Evolutionary conservation across 2,113 vertebrate genomes (phyloP).

Genomic region (Rattus rattus): DNA sequence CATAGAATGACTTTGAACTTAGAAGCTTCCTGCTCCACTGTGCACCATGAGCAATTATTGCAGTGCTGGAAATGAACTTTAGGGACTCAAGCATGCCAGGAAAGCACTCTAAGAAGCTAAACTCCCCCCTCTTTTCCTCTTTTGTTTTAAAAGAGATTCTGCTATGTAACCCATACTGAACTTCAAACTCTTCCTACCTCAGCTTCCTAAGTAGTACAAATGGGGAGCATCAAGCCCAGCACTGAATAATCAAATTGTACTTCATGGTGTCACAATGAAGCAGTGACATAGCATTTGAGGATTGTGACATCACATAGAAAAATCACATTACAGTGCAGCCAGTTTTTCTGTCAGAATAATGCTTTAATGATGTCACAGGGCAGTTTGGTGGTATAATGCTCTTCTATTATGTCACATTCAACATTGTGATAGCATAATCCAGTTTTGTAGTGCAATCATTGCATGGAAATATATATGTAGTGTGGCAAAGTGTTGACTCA

Average conservation of each 20-base stretch:
- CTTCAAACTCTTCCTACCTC: background rate
- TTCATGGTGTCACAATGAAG: background rate
- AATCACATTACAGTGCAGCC: background rate
- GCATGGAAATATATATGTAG: background rate
- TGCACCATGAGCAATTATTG: background rate
- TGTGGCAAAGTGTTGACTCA: background rate
- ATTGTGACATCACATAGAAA: background rate
- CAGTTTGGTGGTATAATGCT: background rate
- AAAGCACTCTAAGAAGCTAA: background rate
- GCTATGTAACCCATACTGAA: background rate
- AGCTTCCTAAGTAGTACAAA: background rate
- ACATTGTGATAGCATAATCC: background rate
- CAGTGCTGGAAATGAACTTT: background rate
- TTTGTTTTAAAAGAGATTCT: background rate
- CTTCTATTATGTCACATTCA: background rate
- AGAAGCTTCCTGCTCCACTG: background rate
- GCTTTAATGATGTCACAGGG: background rate
- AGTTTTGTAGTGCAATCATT: background rate
- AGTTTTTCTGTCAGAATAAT: background rate
- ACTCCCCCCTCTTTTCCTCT: background rate
- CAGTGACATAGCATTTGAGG: background rate
- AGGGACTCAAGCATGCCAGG: background rate
- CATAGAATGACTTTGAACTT: background rate
- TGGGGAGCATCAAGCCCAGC: background rate
- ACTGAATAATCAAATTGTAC: background rate